phyloP scores from a whole-genome alignment of 1,140 invertebrate genomes.

The Drosophila murphyi region DNA sequence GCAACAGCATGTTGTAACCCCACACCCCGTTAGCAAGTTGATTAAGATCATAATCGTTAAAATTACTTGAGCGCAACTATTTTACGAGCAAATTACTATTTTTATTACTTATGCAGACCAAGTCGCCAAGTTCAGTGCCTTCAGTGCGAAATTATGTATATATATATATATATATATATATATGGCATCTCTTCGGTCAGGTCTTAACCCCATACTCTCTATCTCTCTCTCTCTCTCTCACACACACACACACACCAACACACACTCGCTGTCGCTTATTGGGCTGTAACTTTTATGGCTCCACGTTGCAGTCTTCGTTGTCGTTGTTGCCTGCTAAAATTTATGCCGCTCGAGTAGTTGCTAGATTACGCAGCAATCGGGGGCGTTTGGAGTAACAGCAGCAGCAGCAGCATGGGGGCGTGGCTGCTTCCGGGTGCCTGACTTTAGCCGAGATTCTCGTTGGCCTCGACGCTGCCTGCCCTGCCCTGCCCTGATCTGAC shows the following conservation, averaged over 20 bases:
- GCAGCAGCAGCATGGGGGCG: not conserved
- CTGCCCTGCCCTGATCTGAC: not conserved
- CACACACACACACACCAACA: not conserved
- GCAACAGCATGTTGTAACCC: not conserved
- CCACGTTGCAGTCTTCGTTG: constrained; percentile 28
- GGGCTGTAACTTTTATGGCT: constrained; percentile 53
- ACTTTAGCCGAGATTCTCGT: constrained; percentile 46
- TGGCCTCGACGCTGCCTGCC: not conserved
- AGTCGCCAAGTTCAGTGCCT: constrained; percentile 48
- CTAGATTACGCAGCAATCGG: constrained; percentile 43
- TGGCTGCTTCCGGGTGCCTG: constrained; percentile 41
- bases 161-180: constrained; percentile 7
- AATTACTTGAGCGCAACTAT: constrained; percentile 63
- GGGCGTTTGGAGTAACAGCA: not conserved
- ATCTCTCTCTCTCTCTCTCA: not conserved
- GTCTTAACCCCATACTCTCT: constrained; percentile 17
- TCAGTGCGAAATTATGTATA: constrained; percentile 35
- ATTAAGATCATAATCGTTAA: constrained; percentile 62
- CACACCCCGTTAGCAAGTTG: constrained; percentile 40
- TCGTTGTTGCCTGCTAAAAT: constrained; percentile 36
- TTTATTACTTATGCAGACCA: constrained; percentile 54
- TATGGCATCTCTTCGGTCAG: constrained; percentile 35
- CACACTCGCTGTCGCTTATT: constrained; percentile 12
- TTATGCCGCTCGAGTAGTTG: constrained; percentile 54
- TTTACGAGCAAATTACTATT: constrained; percentile 60